phyloP scores from a whole-genome alignment of 1,140 invertebrate genomes.

The Scylla paramamosain region DNA sequence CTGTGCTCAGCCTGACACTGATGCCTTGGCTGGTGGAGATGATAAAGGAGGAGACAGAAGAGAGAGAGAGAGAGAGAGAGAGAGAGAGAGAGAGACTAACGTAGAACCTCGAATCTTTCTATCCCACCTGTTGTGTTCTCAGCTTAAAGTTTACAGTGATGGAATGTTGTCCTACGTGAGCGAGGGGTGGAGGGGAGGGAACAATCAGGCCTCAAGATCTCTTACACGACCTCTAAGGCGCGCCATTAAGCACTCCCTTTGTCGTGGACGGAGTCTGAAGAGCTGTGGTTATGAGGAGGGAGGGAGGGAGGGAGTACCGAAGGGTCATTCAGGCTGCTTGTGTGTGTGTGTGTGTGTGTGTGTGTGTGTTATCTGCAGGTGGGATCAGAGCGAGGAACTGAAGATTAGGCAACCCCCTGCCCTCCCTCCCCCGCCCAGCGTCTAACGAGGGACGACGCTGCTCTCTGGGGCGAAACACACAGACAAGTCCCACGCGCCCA shows the following conservation, averaged over 20 bases:
- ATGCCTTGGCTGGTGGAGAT: background rate
- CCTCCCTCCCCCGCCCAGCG: background rate
- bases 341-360: slow-evolving; percentile 61
- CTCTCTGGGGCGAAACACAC: background rate
- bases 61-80: background rate
- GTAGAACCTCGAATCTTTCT: background rate
- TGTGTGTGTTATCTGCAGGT: slow-evolving; percentile 30
- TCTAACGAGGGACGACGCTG: background rate
- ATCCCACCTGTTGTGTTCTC: background rate
- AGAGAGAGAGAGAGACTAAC: background rate
- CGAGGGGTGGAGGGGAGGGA: background rate
- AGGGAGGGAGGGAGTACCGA: slow-evolving; percentile 31
- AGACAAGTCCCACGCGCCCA: background rate
- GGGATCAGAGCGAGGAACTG: background rate
- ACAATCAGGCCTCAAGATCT: slow-evolving; percentile 21
- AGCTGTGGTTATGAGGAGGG: background rate
- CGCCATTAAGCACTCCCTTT: slow-evolving; percentile 1
- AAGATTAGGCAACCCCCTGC: background rate
- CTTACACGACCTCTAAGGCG: background rate
- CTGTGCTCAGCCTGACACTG: background rate
- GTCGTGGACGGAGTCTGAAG: slow-evolving; percentile 4
- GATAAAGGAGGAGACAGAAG: background rate
- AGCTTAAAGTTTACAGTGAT: background rate
- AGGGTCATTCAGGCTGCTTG: background rate
- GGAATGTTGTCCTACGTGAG: background rate